A percentile compares a stretch with the other conserved stretches of the same genome.
phyloP scores from a whole-genome alignment of 2,797 vertebrate genomes.

The Manis pentadactyla region DNA sequence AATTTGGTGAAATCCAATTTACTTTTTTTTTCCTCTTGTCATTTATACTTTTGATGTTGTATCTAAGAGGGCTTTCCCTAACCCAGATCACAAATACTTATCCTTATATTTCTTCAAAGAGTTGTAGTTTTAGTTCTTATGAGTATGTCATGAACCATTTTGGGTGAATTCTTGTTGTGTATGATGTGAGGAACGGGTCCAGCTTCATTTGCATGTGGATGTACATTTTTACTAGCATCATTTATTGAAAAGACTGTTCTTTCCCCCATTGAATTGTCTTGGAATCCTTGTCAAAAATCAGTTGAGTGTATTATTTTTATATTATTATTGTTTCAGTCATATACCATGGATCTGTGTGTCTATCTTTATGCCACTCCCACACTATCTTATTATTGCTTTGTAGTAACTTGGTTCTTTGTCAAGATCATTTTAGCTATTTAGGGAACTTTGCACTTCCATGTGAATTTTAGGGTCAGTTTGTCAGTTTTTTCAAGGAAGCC shows the following conservation, averaged over 20 bases:
- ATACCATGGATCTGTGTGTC: neutral
- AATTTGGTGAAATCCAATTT: neutral
- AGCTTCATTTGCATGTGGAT: neutral
- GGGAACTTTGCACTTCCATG: neutral
- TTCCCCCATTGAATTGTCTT: neutral
- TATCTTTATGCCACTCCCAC: neutral
- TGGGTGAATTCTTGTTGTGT: neutral
- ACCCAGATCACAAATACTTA: neutral
- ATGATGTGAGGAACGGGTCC: neutral
- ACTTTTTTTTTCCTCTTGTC: neutral
- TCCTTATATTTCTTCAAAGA: neutral
- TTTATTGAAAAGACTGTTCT: neutral
- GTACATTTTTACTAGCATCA: neutral
- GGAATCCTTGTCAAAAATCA: neutral
- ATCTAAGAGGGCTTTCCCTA: neutral
- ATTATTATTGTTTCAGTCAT: neutral
- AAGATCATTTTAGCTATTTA: neutral
- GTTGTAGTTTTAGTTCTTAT: neutral
- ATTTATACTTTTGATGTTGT: neutral
- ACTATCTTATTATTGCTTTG: neutral
- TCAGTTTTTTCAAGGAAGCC: conserved; percentile 9
- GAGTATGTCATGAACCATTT: neutral
- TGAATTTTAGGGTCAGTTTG: conserved; percentile 8
- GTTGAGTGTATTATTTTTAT: neutral
- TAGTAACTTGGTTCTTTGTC: neutral